Evolutionary conservation across 2,113 vertebrate species (phyloP).

Genomic region (Burhinus oedicnemus): DNA sequence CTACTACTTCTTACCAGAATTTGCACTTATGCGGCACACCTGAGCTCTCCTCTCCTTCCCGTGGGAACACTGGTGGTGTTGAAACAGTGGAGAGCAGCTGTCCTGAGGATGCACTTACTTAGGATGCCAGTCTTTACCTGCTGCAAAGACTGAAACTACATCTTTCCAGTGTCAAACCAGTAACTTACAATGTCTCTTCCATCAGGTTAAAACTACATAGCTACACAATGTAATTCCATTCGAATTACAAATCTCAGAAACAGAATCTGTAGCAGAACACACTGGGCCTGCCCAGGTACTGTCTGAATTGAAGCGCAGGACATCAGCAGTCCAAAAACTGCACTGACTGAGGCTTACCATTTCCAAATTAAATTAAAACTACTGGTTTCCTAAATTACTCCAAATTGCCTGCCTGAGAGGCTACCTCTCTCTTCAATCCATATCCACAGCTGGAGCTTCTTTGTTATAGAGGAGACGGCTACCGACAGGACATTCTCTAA

Average conservation of each 20-base stretch:
- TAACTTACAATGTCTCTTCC: not conserved
- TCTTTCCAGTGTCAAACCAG: not conserved
- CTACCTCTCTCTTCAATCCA: not conserved
- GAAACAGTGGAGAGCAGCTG: not conserved
- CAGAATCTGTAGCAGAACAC: not conserved
- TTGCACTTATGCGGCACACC: accelerated
- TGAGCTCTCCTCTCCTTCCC: not conserved
- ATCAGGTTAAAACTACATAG: not conserved
- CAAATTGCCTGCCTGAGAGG: not conserved
- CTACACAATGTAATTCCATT: not conserved
- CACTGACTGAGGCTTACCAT: not conserved
- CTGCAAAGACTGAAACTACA: not conserved
- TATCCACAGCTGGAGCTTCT: slow-evolving; percentile 1
- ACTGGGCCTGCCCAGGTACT: not conserved
- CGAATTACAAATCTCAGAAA: not conserved
- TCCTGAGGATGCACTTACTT: not conserved
- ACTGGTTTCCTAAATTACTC: not conserved
- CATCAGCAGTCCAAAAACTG: not conserved
- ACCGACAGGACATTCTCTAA: not conserved
- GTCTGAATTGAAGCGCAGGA: not conserved
- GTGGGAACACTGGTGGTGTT: accelerated
- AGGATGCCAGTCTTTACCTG: not conserved
- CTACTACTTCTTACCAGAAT: not conserved
- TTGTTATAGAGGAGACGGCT: not conserved
- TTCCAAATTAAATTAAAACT: not conserved